Conservation (phyloP, 2,797 vertebrate species). For the Xenopus petersii region DNA sequence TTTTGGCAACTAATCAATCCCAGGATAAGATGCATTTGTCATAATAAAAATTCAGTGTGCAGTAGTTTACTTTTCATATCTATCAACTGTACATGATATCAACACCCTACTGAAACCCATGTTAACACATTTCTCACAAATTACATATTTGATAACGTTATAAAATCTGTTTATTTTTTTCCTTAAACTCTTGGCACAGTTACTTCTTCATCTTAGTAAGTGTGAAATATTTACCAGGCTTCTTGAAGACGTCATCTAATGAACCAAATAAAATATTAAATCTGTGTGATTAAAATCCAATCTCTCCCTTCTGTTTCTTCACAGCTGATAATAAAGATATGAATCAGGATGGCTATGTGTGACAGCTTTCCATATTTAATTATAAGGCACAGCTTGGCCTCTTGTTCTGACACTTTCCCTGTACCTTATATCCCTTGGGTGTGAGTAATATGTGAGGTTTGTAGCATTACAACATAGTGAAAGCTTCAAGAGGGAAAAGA, state of each 20-base stretch:
- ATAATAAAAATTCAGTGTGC: too few relatives aligned
- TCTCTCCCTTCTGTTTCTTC: constrained; percentile 65
- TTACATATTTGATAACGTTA: not conserved
- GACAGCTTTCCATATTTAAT: constrained; percentile 67
- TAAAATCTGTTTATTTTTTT: not conserved
- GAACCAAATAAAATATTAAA: constrained; percentile 74
- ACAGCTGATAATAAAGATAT: constrained; percentile 59
- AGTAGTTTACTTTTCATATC: too few relatives aligned
- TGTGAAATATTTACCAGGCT: constrained; percentile 68
- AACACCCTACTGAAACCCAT: not conserved
- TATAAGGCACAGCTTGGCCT: constrained; percentile 52
- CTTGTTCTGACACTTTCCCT: constrained; percentile 47
- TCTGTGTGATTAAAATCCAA: constrained; percentile 74
- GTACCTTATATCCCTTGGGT: constrained; percentile 1
- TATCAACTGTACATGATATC: too few relatives aligned
- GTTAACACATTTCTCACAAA: not conserved
- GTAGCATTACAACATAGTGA: not conserved
- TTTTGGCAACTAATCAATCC: too few relatives aligned
- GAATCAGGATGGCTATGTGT: constrained; percentile 55
- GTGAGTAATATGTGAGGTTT: too few relatives aligned
- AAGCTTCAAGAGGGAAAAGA: not conserved
- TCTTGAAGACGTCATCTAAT: constrained; percentile 74
- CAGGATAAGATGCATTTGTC: too few relatives aligned
- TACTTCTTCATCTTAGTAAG: constrained; percentile 51
- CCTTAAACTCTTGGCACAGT: not conserved